Evolutionary conservation across 2,797 vertebrate species (phyloP), one percentile per base, ranked within the genome.

Genomic region (Enteromius radiatus): DNA sequence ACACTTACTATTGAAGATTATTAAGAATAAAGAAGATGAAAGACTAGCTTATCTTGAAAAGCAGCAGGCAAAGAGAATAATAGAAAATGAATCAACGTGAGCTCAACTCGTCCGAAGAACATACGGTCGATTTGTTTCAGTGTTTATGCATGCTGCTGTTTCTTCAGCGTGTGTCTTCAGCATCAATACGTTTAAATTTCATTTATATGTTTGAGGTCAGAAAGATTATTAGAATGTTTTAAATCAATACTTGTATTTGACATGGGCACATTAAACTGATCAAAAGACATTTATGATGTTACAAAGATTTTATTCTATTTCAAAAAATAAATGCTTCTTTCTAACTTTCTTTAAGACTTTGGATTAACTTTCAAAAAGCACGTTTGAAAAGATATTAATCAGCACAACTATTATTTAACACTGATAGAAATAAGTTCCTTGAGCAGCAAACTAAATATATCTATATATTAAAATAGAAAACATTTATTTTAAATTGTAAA

Each of bases 1-100:
- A 68, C 2, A 68, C 19, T 23, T 6, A 67, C 5, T 41, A 15
- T 68, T 23, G 11, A 68, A 68, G 23, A 45, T 70, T 65, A 65
- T 65, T 65, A 65, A 65, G 63, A 65, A 36, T 19, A 36, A 65
- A 65, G 63, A 65, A 65, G 31, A 65, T 65, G 31, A 65, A 36
- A 65, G 31, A 19, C 63, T 65, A 21, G 10, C 63, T 36, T 36
- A 65, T 65, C 28, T 65, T 65, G 31, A 65, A 65, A 65, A 65
- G 63, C 63, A 36, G 63, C 28, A 33, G 63, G 12, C 59, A 7
- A 15, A 61, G 26, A 61, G 12, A 28, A 61, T 7, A 61, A 61
- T 6, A 61, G 59, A 15, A 2, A 5, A 61, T 61, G 59, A 2
- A 61, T 61, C 26, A 61, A 61, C 12, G 11, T 61, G 23, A 61